Percentiles rank a stretch among this genome's conserved stretches.
Conservation (phyloP, 37 sponge, comb jelly and placozoan genomes). For the Halichondria panicea region DNA sequence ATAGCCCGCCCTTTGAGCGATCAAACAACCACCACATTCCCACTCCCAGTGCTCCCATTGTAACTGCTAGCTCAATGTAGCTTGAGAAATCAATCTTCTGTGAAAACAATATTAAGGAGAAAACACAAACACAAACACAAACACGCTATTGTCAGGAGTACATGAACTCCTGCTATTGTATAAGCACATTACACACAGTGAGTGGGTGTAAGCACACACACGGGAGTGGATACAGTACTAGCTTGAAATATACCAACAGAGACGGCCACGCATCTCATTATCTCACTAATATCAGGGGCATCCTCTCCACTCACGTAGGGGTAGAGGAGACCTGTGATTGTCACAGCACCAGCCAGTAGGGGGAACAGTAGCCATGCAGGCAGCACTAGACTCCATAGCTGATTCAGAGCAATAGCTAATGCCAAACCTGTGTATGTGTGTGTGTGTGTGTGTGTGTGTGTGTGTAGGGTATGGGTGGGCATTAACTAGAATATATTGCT, state of each 20-base stretch:
- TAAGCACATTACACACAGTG: too few species aligned
- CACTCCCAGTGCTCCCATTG: slow-evolving; percentile 82
- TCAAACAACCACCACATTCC: slow-evolving; percentile 99
- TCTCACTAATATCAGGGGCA: slow-evolving; percentile 68
- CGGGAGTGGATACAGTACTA: slow-evolving; percentile 74
- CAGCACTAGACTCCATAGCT: slow-evolving; percentile 42
- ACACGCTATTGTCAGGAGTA: not conserved
- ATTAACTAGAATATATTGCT: not conserved
- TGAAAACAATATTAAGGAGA: slow-evolving; percentile 8
- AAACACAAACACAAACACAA: not conserved
- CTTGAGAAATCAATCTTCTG: slow-evolving; percentile 88
- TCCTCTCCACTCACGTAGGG: slow-evolving; percentile 36
- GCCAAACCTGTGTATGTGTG: slow-evolving; percentile 50
- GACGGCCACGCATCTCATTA: slow-evolving; percentile 86
- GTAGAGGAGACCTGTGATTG: slow-evolving; percentile 59
- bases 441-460: not conserved
- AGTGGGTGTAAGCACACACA: not conserved
- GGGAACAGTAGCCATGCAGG: slow-evolving; percentile 67
- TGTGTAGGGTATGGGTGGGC: not conserved
- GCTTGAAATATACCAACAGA: slow-evolving; percentile 96
- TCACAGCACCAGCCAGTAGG: slow-evolving; percentile 54
- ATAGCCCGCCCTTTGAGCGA: slow-evolving; percentile 76
- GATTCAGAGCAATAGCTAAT: slow-evolving; percentile 62
- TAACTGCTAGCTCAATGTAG: slow-evolving; percentile 72
- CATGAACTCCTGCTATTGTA: not conserved